Evolutionary conservation across 2,888 invertebrate genomes (phyloP).

Genomic region (Allolobophora icterica): DNA sequence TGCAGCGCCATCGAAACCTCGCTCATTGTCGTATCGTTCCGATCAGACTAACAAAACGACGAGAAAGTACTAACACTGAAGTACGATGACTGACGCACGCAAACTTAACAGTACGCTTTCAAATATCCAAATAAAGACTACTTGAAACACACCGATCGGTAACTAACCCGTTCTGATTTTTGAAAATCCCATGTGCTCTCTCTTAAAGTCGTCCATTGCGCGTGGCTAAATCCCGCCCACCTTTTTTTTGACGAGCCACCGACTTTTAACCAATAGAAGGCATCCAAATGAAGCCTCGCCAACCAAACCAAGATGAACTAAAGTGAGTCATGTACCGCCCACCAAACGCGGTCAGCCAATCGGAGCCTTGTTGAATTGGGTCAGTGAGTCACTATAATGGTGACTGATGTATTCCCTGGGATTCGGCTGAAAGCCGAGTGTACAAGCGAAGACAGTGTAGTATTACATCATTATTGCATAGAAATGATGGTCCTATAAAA

Average conservation of each 20-base stretch:
- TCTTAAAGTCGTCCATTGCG: neutral
- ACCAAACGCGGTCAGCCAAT: neutral
- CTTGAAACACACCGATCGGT: neutral
- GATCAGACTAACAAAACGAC: neutral
- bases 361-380: neutral
- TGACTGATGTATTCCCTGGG: neutral
- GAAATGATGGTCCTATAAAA: neutral
- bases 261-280: neutral
- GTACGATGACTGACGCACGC: neutral
- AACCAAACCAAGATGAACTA: neutral
- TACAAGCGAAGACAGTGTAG: neutral
- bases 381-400: conserved; percentile 2
- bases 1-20: neutral
- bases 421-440: neutral
- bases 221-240: neutral
- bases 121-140: neutral
- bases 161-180: neutral
- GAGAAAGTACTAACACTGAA: neutral
- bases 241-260: neutral
- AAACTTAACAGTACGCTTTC: neutral
- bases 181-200: neutral
- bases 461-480: neutral
- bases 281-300: neutral
- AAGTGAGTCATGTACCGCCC: conserved; percentile 6
- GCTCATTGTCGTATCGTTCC: neutral